phyloP scores from a whole-genome alignment of 2,797 vertebrate species.

The Danio albolineatus region DNA sequence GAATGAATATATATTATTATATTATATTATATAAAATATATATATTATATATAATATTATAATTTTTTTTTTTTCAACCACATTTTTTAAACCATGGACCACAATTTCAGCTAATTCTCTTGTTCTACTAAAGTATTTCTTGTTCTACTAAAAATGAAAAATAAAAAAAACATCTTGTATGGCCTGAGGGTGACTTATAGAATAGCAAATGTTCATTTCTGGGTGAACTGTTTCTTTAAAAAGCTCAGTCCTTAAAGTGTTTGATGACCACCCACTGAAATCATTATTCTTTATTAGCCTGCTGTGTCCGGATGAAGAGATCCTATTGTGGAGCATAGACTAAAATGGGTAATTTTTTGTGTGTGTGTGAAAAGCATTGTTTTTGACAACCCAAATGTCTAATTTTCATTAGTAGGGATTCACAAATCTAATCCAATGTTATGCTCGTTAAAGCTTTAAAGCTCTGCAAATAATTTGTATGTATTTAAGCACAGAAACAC shows the following conservation, averaged over 20 bases:
- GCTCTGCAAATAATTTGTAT: constrained; percentile 11
- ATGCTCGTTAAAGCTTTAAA: constrained; percentile 25
- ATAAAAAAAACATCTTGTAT: too few species aligned
- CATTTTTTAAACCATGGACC: too few species aligned
- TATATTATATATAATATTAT: too few species aligned
- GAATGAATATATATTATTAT: too few species aligned
- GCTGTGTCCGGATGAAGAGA: neutral
- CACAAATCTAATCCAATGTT: constrained; percentile 8
- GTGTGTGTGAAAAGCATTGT: neutral
- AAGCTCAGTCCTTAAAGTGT: neutral
- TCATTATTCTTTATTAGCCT: constrained; percentile 11
- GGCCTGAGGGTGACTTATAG: too few species aligned
- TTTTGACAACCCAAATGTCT: constrained; percentile 17
- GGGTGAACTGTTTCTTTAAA: neutral
- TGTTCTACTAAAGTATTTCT: too few species aligned
- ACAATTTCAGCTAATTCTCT: too few species aligned
- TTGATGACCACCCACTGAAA: neutral
- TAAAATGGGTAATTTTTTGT: neutral
- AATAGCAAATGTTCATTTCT: too few species aligned
- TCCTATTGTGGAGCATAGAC: neutral
- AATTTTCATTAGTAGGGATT: constrained; percentile 22
- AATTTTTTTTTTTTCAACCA: too few species aligned
- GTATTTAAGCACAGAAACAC: constrained; percentile 36
- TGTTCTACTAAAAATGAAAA: too few species aligned
- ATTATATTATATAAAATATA: too few species aligned